Evolutionary conservation across 2,797 vertebrate species (phyloP).

Genomic region (Diplodus puntazzo): DNA sequence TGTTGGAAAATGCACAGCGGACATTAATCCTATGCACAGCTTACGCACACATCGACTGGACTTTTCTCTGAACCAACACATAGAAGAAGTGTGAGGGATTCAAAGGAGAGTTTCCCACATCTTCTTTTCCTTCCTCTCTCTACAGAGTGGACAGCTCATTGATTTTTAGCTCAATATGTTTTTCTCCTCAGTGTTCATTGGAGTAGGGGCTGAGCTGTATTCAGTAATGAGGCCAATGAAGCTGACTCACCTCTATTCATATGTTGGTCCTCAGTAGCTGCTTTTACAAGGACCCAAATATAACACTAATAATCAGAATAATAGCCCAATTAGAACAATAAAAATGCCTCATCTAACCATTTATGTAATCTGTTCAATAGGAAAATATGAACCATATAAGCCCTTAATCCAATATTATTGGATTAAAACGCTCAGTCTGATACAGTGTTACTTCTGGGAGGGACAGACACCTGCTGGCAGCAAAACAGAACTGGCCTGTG

Average conservation of each 20-base stretch:
- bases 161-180: slow-evolving; percentile 43
- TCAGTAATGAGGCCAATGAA: neutral
- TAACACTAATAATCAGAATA: too few relatives aligned
- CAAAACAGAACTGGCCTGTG: too few relatives aligned
- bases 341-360: too few relatives aligned
- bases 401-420: too few relatives aligned
- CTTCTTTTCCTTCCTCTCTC: neutral
- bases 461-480: too few relatives aligned
- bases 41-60: slow-evolving; percentile 17
- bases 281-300: too few relatives aligned
- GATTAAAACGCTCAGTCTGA: too few relatives aligned
- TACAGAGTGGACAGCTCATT: slow-evolving; percentile 17
- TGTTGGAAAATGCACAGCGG: slow-evolving; percentile 1
- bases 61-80: slow-evolving; percentile 1
- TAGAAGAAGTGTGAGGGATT: neutral
- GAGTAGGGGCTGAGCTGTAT: slow-evolving; percentile 15
- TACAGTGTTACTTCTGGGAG: too few relatives aligned
- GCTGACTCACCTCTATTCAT: neutral
- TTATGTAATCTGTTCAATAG: too few relatives aligned
- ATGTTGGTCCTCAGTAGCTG: neutral
- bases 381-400: too few relatives aligned
- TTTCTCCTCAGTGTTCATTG: slow-evolving; percentile 16
- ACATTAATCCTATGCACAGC: slow-evolving; percentile 3
- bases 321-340: too few relatives aligned
- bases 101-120: slow-evolving; percentile 7